A percentile compares a stretch with the other conserved stretches of the same genome.
Evolutionary conservation across 2,113 vertebrate species (phyloP).

Genomic region (Ovibos moschatus): DNA sequence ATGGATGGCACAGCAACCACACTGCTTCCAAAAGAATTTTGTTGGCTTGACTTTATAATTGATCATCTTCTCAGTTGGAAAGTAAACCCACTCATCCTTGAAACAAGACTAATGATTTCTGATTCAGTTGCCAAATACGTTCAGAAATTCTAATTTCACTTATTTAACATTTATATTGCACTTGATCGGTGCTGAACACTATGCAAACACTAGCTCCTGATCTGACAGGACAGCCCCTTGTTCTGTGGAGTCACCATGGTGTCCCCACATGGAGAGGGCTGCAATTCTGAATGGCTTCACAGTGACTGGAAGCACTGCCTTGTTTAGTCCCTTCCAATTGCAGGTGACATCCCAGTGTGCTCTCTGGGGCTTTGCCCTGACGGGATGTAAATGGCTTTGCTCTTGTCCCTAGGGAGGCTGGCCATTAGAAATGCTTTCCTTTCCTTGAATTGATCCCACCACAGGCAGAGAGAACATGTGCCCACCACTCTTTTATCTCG

Average conservation of each 20-base stretch:
- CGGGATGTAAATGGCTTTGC: constrained; percentile 3
- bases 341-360: neutral
- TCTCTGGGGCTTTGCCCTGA: constrained; percentile 15
- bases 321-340: neutral
- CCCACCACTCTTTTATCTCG: constrained; percentile 15
- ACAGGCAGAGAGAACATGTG: neutral
- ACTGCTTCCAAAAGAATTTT: neutral
- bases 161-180: constrained; percentile 31
- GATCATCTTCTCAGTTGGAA: neutral
- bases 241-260: neutral
- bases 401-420: neutral
- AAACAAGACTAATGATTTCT: neutral
- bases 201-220: neutral
- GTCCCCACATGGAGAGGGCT: too few species aligned
- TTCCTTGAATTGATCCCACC: constrained; percentile 41
- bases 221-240: neutral
- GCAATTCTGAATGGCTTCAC: neutral
- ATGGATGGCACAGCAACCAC: neutral
- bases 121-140: constrained; percentile 18
- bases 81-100: neutral
- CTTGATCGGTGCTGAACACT: neutral
- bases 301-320: neutral
- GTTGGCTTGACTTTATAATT: neutral
- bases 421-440: constrained; percentile 48
- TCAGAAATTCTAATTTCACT: constrained; percentile 25